Base-by-base conservation (phyloP, 2,888 invertebrate genomes). In the Eurytoma adleriae region DNA sequence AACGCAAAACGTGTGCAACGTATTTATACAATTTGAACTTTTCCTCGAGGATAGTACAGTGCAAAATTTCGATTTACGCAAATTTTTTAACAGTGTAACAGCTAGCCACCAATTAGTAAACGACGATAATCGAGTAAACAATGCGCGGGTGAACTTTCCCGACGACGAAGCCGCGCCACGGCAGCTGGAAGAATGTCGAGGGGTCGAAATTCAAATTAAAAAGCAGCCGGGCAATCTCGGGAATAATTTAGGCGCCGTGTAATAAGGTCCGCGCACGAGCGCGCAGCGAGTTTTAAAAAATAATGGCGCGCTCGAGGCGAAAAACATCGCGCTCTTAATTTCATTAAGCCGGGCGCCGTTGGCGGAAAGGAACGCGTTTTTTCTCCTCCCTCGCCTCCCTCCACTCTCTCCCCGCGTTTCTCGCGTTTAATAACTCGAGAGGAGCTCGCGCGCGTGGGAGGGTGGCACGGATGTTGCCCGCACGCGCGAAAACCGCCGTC, bases 281-380 rank as follows among this genome's bases (percentile, higher is more conserved):
- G 4, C 16, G 16, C 16, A 64, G 30, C 3, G 40, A 40, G 66
- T 14, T 10, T 13, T 7, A 66, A 66, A 66, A 56, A 69, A 27
- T 7, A 30, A 18, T 3, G 27, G 56, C 24, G 20, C 61, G 61
- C 61, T 14, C 13, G n/a, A 54, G n/a, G 54, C n/a, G n/a, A 54
- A 54, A n/a, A 54, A 54, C 50, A 68, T 75, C 67, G 16, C 67
- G 59, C 59, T 68, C 68, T 75, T 68, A 67, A 75, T 76, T 76
- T 76, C 69, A 76, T 76, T 76, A 76, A 76, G 61, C 69, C 69
- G 18, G 48, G 24, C 57, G 12, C 50, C 27, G 66, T 54, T 20
- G 27, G n/a, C 14, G 52, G 14, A 16, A 67, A 24, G 40, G 74
- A 16, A 48, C 30, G 68, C 56, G 48, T 27, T 27, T 10, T 30